Base-by-base conservation (phyloP, 2,888 invertebrate species). In the Alsophila aescularia region DNA sequence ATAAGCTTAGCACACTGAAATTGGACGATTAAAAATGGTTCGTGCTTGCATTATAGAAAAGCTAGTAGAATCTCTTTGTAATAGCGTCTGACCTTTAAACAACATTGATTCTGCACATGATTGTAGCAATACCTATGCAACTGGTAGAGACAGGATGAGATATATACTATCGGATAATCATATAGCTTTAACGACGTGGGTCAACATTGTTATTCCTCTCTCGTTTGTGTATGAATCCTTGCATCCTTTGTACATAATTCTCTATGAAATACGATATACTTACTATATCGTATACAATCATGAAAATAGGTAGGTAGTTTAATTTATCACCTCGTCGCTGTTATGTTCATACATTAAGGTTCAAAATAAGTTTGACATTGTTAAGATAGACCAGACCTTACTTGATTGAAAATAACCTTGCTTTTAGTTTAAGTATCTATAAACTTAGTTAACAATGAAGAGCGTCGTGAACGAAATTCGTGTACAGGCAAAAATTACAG, bases 201-300 rank as follows among this genome's bases (percentile, higher is more conserved):
- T 45, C 50, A 36, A 48, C 59, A 64, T 64, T 64, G 54, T 50
- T 56, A 66, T 66, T 64, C 66, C 35, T 49, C 14, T 21, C 61
- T 53, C 43, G 49, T 56, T 32, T 49, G 53, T 47, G 58, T 57
- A 64, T 60, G 60, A 58, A 61, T 62, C 61, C 60, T 53, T 53
- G 59, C 63, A 64, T 63, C 60, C 55, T 60, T 47, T 52, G 50
- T 56, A 60, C 56, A 58, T 60, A 59, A 53, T 53, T 62, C 36
- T 56, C 45, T 50, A 39, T 52, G 48, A 52, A 53, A n/a, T n/a
- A n/a, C n/a, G n/a, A n/a, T n/a, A n/a, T n/a, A n/a, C n/a, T n/a
- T n/a, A n/a, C n/a, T n/a, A n/a, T 13, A 44, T 8, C 44, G 18
- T 27, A 52, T 47, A 35, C 41, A 13, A 40, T 53, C 47, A 41